A percentile compares a stretch with the other conserved stretches of the same genome.
Evolutionary conservation across 2,797 vertebrate species (phyloP).

Genomic region (Tarsius wallacei): DNA sequence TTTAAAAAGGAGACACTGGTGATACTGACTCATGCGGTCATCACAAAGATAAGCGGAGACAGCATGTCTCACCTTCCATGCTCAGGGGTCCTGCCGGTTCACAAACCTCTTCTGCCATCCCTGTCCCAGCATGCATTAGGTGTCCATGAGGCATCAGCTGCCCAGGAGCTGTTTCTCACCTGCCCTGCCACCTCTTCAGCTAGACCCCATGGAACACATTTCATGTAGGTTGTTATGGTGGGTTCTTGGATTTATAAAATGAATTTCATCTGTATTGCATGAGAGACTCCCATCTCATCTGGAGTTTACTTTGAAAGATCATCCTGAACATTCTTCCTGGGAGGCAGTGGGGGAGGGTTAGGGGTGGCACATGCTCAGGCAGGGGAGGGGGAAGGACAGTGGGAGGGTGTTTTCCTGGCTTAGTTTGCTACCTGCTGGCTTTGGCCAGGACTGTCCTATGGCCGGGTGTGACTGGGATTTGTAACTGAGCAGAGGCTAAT

Average conservation of each 20-base stretch:
- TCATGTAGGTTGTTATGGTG: not conserved
- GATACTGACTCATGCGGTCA: no score
- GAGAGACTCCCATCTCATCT: not conserved
- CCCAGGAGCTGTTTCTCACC: no score
- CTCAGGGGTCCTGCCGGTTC: no score
- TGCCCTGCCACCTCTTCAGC: no score
- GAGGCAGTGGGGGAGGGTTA: not conserved
- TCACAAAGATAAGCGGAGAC: no score
- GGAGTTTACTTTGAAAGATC: conserved; percentile 1
- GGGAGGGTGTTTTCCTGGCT: not conserved
- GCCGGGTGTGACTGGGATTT: not conserved
- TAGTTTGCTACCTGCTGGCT: not conserved
- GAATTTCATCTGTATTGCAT: not conserved
- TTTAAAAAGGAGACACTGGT: no score
- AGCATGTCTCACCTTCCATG: no score
- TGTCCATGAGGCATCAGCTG: no score
- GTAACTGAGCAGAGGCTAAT: conserved; percentile 18
- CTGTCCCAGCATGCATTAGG: no score
- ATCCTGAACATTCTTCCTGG: not conserved
- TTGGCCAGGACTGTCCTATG: not conserved
- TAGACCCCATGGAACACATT: not conserved
- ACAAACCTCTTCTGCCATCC: no score
- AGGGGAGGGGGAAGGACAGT: no score
- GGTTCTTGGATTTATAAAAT: conserved; percentile 33
- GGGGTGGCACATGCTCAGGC: not conserved